Percentiles rank a stretch among this genome's conserved stretches.
Evolutionary conservation across 2,888 invertebrate species (phyloP).

Genomic region (Steinernema carpocapsae): DNA sequence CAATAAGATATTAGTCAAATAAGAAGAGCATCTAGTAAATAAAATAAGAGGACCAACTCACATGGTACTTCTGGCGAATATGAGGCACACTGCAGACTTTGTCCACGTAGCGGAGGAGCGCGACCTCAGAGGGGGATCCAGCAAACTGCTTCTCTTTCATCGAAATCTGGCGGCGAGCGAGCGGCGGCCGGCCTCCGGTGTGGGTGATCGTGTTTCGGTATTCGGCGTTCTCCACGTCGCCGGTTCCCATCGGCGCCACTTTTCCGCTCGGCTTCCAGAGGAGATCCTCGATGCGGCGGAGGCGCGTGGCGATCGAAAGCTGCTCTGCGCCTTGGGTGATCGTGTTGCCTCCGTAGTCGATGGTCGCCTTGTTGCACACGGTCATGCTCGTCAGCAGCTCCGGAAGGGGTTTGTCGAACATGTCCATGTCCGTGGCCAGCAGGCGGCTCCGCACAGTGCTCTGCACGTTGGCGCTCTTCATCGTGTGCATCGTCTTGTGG

Average conservation of each 20-base stretch:
- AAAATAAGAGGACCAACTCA: background rate
- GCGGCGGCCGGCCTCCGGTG: background rate
- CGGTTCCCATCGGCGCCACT: slow-evolving; percentile 15
- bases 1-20: too few relatives aligned
- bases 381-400: slow-evolving; percentile 53
- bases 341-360: slow-evolving; percentile 39
- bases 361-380: slow-evolving; percentile 53
- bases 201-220: slow-evolving; percentile 6
- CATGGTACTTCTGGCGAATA: slow-evolving; percentile 29
- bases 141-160: slow-evolving; percentile 31
- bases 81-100: slow-evolving; percentile 29
- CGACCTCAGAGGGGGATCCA: slow-evolving; percentile 46
- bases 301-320: slow-evolving; percentile 22
- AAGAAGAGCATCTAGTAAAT: too few relatives aligned
- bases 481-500: slow-evolving; percentile 33
- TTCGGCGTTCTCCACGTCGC: background rate
- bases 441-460: slow-evolving; percentile 13
- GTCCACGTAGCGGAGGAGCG: slow-evolving; percentile 46
- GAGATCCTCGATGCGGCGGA: slow-evolving; percentile 30
- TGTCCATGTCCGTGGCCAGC: slow-evolving; percentile 28
- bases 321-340: slow-evolving; percentile 23
- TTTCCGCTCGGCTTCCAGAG: slow-evolving; percentile 14
- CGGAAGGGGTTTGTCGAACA: slow-evolving; percentile 46
- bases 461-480: slow-evolving; percentile 26
- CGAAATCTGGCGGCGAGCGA: slow-evolving; percentile 19